Base-by-base conservation (phyloP, 2,888 invertebrate species). In the Xestia ashworthii region DNA sequence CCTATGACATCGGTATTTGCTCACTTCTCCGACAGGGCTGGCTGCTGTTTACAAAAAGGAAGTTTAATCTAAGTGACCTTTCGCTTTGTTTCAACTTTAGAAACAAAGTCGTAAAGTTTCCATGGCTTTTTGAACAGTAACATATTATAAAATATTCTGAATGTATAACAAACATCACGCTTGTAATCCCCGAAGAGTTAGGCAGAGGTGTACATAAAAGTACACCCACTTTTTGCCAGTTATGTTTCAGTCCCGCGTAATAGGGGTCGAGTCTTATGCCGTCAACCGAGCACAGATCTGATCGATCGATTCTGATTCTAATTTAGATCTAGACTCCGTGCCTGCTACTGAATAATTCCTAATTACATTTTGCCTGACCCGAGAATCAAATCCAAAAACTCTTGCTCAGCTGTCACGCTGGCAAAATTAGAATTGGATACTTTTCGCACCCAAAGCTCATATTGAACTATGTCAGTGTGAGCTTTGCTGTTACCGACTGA, bases 1-100 rank as follows among this genome's bases (percentile, higher is more conserved):
- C 80, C 76, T 83, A 77, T 81, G 80, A 89, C 86, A 74, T 69
- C 32, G 68, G 83, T 65, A 72, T 72, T 87, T 74, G 88, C 83
- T 85, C 86, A 81, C 83, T 74, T 69, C 73, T 71, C 16, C 14
- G 11, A 66, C 70, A 89, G 86, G 83, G 86, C 69, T 87, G 87
- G 14, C 71, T 16, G 1, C 22, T 55, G 6, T 8, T 19, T 32
- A 38, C 3, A 41, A 41, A 32, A 41, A 14, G 1, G 6, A 8
- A 8, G 5, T 5, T 32, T 0, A 32, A 44, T 16, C 1, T 44
- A 9, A 6, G 46, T 46, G 5, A 9, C 46, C 4, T 4, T 25
- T 38, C 22, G 16, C 22, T 19, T 46, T 44, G 5, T 32, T 60
- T 16, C 9, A 22, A 0, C 48, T 60, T 66, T 16, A 22, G 9